Conservation (phyloP, 2,113 vertebrate genomes). For the Tachuris rubrigastra region DNA sequence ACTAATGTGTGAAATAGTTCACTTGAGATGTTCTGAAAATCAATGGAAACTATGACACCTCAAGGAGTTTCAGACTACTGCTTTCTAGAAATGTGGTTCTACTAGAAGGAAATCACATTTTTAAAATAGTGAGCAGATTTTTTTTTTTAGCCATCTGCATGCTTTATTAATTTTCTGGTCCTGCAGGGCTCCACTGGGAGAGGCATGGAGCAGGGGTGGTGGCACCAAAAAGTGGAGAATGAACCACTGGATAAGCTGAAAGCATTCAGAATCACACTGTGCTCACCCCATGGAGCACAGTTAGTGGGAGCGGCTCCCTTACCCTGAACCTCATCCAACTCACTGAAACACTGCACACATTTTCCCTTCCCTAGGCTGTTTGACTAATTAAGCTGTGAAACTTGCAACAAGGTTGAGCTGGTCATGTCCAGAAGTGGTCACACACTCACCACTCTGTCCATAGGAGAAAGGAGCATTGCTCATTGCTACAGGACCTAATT, state of each 20-base stretch:
- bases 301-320: background rate
- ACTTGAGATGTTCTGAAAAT: background rate
- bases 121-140: background rate
- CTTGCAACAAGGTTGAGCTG: background rate
- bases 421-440: background rate
- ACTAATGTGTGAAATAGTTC: background rate
- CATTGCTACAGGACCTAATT: background rate
- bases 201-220: rapidly evolving
- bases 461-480: background rate
- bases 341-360: background rate
- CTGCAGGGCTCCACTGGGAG: rapidly evolving
- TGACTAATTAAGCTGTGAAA: background rate
- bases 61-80: background rate
- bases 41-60: background rate
- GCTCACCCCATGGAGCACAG: rapidly evolving
- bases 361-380: background rate
- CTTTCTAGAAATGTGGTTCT: background rate
- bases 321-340: background rate
- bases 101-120: background rate
- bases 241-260: rapidly evolving
- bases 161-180: background rate
- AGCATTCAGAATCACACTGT: rapidly evolving
- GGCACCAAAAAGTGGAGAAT: rapidly evolving
- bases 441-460: rapidly evolving
- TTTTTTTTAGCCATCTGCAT: background rate